Evolutionary conservation across 92 coral and sea anemone genomes (phyloP).

Genomic region (Zoanthus sansibaricus): DNA sequence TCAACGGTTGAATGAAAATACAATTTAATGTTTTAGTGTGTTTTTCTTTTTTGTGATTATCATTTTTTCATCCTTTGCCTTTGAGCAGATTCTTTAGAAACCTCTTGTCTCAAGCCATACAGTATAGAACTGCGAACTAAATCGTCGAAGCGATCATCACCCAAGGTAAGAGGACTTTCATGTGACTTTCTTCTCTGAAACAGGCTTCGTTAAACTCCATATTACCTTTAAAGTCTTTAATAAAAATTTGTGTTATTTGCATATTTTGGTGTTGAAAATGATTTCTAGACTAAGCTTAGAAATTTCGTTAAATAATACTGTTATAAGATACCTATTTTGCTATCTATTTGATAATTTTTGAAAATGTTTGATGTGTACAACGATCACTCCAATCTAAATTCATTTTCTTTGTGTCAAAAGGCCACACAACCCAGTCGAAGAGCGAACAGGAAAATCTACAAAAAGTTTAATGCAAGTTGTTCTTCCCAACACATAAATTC

Average conservation of each 20-base stretch:
- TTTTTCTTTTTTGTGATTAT: not conserved
- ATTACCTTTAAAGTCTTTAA: not conserved
- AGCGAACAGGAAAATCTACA: conserved; percentile 32
- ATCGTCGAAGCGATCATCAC: conserved; percentile 12
- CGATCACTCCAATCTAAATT: not conserved
- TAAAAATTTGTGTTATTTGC: not conserved
- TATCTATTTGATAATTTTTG: not conserved
- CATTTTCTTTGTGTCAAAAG: conserved; percentile 37
- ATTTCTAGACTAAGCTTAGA: not conserved
- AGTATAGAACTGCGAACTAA: conserved; percentile 17
- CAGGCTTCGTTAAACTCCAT: not conserved
- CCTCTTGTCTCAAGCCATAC: not conserved
- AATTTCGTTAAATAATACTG: not conserved
- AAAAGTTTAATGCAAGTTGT: not conserved
- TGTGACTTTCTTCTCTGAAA: not conserved
- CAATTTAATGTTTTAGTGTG: not conserved
- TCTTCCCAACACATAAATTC: not conserved
- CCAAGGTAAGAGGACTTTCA: conserved; percentile 1
- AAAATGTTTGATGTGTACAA: not conserved
- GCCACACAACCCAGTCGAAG: conserved; percentile 27
- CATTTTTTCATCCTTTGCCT: not conserved
- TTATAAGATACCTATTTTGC: not conserved
- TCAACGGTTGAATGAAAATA: conserved; percentile 45
- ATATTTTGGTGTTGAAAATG: not conserved
- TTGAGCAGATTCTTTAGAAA: not conserved